Conservation (phyloP, 2,113 vertebrate genomes). For the Prietella phreatophila region DNA sequence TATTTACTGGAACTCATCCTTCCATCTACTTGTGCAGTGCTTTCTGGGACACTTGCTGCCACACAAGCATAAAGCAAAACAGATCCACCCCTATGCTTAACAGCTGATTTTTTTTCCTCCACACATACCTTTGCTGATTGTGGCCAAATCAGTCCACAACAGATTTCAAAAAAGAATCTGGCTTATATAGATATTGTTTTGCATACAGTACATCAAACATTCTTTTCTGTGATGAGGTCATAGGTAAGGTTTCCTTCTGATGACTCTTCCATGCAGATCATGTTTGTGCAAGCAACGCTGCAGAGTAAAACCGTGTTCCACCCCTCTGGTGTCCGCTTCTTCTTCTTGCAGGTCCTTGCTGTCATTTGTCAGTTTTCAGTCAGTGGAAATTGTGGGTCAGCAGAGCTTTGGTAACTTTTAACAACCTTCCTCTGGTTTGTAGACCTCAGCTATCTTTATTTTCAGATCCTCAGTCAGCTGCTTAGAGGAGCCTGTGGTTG, state of each 20-base stretch:
- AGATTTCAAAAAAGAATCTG: not conserved
- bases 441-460: not conserved
- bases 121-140: not conserved
- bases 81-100: not conserved
- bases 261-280: not conserved
- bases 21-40: not conserved
- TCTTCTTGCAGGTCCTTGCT: not conserved
- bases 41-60: not conserved
- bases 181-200: not conserved
- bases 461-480: not conserved
- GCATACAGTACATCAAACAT: not conserved
- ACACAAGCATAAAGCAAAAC: not conserved
- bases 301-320: not conserved
- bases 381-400: not conserved
- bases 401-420: not conserved
- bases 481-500: not conserved
- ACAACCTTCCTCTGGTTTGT: not conserved
- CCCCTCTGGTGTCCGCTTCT: not conserved
- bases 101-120: not conserved
- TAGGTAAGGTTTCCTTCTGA: not conserved
- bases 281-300: not conserved
- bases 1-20: not conserved
- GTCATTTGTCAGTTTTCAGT: not conserved
- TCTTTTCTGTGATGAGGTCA: not conserved
- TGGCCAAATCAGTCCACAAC: not conserved